Conservation (phyloP, 2,888 invertebrate genomes). For the Folsomia candida region DNA sequence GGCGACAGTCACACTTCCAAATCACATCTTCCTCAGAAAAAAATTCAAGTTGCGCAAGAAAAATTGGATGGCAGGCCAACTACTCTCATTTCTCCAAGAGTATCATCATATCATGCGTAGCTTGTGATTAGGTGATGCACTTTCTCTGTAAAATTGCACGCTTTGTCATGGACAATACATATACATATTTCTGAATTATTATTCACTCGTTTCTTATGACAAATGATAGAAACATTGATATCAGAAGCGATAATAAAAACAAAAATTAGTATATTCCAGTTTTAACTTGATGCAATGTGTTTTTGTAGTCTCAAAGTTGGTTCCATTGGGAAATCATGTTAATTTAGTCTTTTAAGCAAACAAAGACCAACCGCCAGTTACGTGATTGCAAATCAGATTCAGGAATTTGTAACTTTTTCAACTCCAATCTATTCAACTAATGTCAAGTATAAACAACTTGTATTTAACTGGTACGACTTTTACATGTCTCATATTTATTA, state of each 20-base stretch:
- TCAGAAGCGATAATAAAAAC: neutral
- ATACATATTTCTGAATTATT: too few relatives aligned
- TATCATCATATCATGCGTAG: too few relatives aligned
- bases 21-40: neutral
- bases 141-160: neutral
- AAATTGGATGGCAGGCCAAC: conserved; percentile 4
- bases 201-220: too few relatives aligned
- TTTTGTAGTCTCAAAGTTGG: too few relatives aligned
- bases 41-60: neutral
- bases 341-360: neutral
- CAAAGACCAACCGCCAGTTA: neutral
- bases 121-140: neutral
- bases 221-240: too few relatives aligned
- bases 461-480: too few relatives aligned
- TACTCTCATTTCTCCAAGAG: neutral
- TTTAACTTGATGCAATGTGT: neutral
- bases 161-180: too few relatives aligned
- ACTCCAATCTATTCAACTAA: neutral
- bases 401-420: neutral
- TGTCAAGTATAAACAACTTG: too few relatives aligned
- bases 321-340: conserved; percentile 1
- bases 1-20: conserved; percentile 7
- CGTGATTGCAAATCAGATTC: neutral
- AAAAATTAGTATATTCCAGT: neutral
- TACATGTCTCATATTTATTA: too few relatives aligned